Base-by-base conservation (phyloP, 2,113 vertebrate species). In the Seriola quinqueradiata region DNA sequence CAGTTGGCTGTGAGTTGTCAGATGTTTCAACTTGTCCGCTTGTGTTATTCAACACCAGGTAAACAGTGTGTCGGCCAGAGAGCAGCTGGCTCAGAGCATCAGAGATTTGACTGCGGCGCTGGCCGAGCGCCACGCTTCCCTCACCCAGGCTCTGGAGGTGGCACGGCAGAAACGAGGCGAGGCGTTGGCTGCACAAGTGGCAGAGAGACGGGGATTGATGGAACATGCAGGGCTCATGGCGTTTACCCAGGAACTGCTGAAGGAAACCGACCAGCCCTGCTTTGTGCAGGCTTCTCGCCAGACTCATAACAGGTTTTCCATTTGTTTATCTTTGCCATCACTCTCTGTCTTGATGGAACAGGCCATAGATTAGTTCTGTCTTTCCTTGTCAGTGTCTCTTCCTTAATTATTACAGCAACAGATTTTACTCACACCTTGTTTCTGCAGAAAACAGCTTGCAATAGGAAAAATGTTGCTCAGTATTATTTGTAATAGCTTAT, bases 271-370 rank as follows among this genome's bases (percentile, higher is more conserved):
- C 91, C 97, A 97, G 40, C 96, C 98, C 7, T 98, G 97, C 87
- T 99, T 99, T 9, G 96, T 99, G 55, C 97, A 98, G 90, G 97
- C 97, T 0, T 97, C 98, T 52, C 95, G 97, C 70, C 97, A 97
- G 86, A 95, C 97, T 44, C 97, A 98, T 71, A 96, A 95, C 96
- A 97, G 98, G 98, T 98, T 90, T 36, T 9, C 7, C 0, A n/a
- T 84, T 52, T 77, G n/a, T 60, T 81, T 52, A n/a, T 10, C 8
- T 55, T 21, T 19, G 0, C 11, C 50, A 17, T 8, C 1, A 0
- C 28, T 48, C 36, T 63, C 16, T 34, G 19, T 13, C 2, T 50
- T 42, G 42, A 44, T 38, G 14, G 17, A 50, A 42, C 21, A 28
- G 50, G 19, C 21, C 50, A 17, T 6, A 54, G 12, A 40, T 50